Base-by-base conservation (phyloP, 2,888 invertebrate species). In the Dasysyrphus albostriatus region DNA sequence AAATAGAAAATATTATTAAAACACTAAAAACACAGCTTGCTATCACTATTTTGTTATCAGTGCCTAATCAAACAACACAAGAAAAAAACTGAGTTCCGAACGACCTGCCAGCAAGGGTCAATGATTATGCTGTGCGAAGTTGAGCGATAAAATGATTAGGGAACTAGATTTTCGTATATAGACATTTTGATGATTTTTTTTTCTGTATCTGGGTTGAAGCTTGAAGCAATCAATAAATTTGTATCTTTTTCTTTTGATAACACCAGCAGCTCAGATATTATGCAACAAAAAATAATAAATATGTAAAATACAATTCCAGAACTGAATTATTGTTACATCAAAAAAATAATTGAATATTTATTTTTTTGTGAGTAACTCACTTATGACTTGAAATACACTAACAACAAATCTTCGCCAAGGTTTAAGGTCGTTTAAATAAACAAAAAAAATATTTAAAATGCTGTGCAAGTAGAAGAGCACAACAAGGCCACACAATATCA, bases 31-130 rank as follows among this genome's bases (percentile, higher is more conserved):
- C 54, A 54, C n/a, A 6, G 39, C 54, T 54, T 69, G 39, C 39
- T 69, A 69, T 69, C 51, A 69, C 24, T 39, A 3, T 39, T n/a
- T 54, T 14, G 67, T 54, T 69, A 69, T 69, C 69, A 69, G 51
- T 54, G n/a, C 37, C 24, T 54, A 69, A 69, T 69, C 69, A 54
- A 24, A 69, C 3, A 69, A 39, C 16, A 49, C 67, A 32, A 61
- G 39, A 63, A 29, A 67, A 37, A 49, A 49, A 63, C 29, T n/a
- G 37, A 16, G 44, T 44, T 63, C 32, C 5, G 9, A 37, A 37
- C 54, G 69, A 69, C 54, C 69, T 54, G 51, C 54, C 39, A 14
- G 14, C 1, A 24, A 9, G 69, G 37, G 69, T 69, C 69, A 69
- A 29, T 54, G 54, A 69, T 69, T 67, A 67, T 37, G 16, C 19